Percentiles rank a stretch among this genome's conserved stretches.
Conservation (phyloP, 2,888 invertebrate species). For the Exephanes ischioxanthus region DNA sequence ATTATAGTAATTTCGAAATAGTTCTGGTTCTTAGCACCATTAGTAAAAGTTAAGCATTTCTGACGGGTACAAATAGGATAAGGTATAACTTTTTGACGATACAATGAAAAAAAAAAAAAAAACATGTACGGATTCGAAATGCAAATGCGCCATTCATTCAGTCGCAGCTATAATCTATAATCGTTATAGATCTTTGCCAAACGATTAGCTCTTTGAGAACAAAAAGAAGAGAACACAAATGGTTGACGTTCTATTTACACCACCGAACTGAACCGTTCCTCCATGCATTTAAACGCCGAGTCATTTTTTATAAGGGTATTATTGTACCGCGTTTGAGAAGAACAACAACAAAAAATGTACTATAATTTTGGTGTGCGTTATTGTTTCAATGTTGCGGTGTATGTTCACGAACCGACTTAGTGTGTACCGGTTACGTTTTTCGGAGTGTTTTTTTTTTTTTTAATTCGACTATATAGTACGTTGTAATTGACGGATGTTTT, state of each 20-base stretch:
- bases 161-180: constrained; percentile 61
- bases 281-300: constrained; percentile 75
- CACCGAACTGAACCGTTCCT: constrained; percentile 54
- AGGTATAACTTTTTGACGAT: constrained; percentile 76
- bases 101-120: constrained; percentile 64
- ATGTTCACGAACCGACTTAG: constrained; percentile 49
- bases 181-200: constrained; percentile 63
- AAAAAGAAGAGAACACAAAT: constrained; percentile 48
- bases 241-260: constrained; percentile 46
- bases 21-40: constrained; percentile 74
- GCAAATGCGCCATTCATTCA: constrained; percentile 72
- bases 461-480: neutral
- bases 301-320: constrained; percentile 76
- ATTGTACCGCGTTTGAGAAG: constrained; percentile 59
- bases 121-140: constrained; percentile 77
- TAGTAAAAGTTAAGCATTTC: constrained; percentile 79
- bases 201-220: constrained; percentile 57
- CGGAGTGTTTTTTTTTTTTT: constrained; percentile 15
- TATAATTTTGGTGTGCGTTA: constrained; percentile 75
- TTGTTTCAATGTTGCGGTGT: constrained; percentile 80
- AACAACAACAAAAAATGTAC: constrained; percentile 68
- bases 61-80: constrained; percentile 84
- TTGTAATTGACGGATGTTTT: neutral
- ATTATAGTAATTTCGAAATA: constrained; percentile 60
- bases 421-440: constrained; percentile 7